Evolutionary conservation across 2,888 invertebrate genomes (phyloP).

Genomic region (Tanytarsus gracilentus): DNA sequence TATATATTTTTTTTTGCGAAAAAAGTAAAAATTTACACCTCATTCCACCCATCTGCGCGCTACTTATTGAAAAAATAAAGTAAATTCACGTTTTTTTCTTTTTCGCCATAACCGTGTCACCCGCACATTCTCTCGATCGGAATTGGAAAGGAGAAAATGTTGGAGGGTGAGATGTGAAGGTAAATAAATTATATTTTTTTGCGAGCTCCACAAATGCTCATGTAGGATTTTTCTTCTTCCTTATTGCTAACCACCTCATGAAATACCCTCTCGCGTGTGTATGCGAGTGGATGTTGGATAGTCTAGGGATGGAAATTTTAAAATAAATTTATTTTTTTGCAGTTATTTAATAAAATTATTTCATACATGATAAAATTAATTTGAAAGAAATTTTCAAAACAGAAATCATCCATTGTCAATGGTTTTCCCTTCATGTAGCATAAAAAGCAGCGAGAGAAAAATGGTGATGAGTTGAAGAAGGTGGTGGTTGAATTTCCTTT

Average conservation of each 20-base stretch:
- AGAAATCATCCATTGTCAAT: conserved; percentile 9
- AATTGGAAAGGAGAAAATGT: not conserved
- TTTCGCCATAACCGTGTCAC: conserved; percentile 21
- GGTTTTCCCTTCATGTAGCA: no score
- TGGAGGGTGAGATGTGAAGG: conserved; percentile 11
- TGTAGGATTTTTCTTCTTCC: not conserved
- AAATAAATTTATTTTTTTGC: no score
- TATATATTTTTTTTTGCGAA: no score
- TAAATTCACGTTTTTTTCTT: conserved; percentile 26
- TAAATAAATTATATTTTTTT: conserved; percentile 24
- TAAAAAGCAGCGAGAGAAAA: no score
- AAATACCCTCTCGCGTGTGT: not conserved
- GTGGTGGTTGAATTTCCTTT: conserved; percentile 16
- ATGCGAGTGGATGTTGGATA: conserved; percentile 6
- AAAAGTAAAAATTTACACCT: no score
- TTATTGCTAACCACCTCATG: no score
- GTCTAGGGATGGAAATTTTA: not conserved
- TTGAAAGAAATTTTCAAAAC: not conserved
- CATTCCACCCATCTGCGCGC: not conserved
- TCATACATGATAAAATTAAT: no score
- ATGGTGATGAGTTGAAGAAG: conserved; percentile 23
- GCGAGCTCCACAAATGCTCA: not conserved
- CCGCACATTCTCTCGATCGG: conserved; percentile 6
- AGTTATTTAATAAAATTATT: no score
- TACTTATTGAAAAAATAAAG: conserved; percentile 28